phyloP scores from a whole-genome alignment of 1,140 invertebrate genomes.

The Semibalanus balanoides region DNA sequence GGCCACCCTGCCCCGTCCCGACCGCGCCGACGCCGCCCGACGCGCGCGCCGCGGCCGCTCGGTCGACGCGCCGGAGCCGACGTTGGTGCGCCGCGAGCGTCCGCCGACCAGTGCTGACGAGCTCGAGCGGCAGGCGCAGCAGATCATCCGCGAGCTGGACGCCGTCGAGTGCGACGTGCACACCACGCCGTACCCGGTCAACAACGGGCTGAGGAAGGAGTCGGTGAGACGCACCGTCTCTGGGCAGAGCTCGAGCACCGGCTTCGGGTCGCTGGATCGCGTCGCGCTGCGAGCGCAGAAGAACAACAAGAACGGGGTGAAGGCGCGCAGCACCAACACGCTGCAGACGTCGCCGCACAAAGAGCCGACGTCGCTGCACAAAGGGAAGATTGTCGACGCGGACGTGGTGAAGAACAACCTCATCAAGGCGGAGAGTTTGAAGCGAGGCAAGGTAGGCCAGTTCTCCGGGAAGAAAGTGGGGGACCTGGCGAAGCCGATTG shows the following conservation, averaged over 20 bases:
- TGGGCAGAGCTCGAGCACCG: no score
- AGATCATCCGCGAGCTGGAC: neutral
- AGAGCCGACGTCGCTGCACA: neutral
- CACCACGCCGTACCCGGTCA: neutral
- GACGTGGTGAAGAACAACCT: neutral
- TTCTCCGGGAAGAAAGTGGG: neutral
- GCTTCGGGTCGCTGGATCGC: neutral
- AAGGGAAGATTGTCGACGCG: neutral
- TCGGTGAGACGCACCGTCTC: no score
- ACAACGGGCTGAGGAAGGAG: neutral
- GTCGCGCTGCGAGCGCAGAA: neutral
- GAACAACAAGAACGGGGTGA: neutral
- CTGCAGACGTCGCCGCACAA: neutral
- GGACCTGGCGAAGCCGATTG: neutral
- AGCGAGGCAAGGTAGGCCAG: neutral
- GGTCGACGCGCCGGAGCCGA: neutral
- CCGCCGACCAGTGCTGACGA: neutral
- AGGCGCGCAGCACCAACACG: neutral
- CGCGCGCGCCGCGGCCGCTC: neutral
- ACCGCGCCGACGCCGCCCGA: neutral
- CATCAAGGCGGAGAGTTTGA: constrained; percentile 1
- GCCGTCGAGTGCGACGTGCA: neutral
- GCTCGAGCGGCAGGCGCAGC: neutral
- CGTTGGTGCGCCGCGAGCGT: neutral
- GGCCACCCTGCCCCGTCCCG: neutral